Evolutionary conservation across 2,113 vertebrate genomes (phyloP).

Genomic region (Cercopithecus mona): DNA sequence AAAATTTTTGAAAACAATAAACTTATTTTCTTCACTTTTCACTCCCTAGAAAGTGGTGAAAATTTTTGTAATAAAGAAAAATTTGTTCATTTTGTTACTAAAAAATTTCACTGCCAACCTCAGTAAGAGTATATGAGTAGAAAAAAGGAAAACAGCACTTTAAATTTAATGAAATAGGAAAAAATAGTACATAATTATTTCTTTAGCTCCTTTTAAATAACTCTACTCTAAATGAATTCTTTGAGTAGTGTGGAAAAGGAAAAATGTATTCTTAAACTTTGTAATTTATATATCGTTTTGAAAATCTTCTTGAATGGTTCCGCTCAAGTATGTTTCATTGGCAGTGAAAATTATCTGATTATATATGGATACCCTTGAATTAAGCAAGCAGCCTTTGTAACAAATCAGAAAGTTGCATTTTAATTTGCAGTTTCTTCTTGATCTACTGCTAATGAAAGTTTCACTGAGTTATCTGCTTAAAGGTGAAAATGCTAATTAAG

Average conservation of each 20-base stretch:
- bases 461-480: constrained; percentile 80
- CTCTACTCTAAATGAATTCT: not conserved
- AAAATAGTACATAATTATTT: not conserved
- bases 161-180: not conserved
- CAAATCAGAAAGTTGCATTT: constrained; percentile 60
- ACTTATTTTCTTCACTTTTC: not conserved
- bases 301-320: not conserved
- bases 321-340: constrained; percentile 20
- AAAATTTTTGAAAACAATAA: not conserved
- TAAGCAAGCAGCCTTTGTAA: constrained; percentile 44
- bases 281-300: not conserved
- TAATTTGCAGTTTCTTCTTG: constrained; percentile 63
- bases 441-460: constrained; percentile 77
- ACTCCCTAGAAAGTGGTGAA: not conserved
- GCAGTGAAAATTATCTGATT: constrained; percentile 12
- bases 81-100: not conserved
- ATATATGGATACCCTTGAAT: not conserved
- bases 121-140: not conserved
- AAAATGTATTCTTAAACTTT: not conserved
- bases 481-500: constrained; percentile 83
- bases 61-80: not conserved
- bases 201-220: not conserved
- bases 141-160: not conserved
- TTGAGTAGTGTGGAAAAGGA: not conserved
- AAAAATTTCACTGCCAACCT: not conserved